Evolutionary conservation across 2,888 invertebrate genomes (phyloP).

Genomic region (Epirrita christyi): DNA sequence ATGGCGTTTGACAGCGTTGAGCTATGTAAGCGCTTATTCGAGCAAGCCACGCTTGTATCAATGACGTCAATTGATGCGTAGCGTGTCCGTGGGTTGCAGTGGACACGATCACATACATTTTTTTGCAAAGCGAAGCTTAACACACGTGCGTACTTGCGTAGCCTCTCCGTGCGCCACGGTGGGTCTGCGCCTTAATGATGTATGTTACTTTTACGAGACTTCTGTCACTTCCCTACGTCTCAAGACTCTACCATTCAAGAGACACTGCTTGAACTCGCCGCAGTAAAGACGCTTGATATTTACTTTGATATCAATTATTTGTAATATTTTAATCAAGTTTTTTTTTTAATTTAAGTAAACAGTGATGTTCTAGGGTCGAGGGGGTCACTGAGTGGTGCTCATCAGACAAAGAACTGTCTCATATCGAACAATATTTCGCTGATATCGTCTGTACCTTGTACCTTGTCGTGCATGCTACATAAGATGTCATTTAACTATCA

Average conservation of each 20-base stretch:
- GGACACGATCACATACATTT: no score
- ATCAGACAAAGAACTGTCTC: conserved; percentile 33
- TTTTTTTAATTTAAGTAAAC: conserved; percentile 24
- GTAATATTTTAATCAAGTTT: conserved; percentile 8
- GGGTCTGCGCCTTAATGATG: no score
- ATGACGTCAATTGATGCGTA: no score
- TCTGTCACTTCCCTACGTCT: no score
- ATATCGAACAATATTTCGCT: conserved; percentile 32
- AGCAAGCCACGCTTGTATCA: no score
- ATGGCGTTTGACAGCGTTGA: no score
- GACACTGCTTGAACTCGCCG: conserved; percentile 12
- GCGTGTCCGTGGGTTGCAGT: no score
- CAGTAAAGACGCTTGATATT: conserved; percentile 3
- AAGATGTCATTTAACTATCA: conserved; percentile 37
- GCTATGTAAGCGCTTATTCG: no score
- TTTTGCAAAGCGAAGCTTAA: no score
- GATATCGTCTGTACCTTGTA: conserved; percentile 41
- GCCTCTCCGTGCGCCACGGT: no score
- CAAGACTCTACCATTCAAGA: neutral
- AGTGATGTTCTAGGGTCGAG: conserved; percentile 30
- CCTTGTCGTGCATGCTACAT: conserved; percentile 36
- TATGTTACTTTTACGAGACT: no score
- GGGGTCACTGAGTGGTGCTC: conserved; percentile 25
- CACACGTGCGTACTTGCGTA: no score
- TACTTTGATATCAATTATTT: conserved; percentile 18